Evolutionary conservation across 2,113 vertebrate species (phyloP).

Genomic region (Polyodon spathula): DNA sequence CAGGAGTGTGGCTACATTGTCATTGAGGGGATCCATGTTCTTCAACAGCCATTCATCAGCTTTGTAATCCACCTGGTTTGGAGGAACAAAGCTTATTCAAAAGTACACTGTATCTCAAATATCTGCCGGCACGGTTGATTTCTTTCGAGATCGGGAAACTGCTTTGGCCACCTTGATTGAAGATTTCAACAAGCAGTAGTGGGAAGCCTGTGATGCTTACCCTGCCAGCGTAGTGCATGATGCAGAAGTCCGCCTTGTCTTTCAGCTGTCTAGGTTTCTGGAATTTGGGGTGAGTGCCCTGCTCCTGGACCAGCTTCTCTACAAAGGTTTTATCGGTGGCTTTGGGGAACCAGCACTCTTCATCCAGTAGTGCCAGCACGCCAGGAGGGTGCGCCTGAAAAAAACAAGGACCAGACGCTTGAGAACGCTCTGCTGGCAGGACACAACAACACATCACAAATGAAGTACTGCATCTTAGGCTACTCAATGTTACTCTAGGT

Average conservation of each 20-base stretch:
- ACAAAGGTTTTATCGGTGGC: conserved; percentile 95
- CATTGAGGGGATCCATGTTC: conserved; percentile 97
- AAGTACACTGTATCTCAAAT: neutral
- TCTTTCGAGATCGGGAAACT: too few relatives aligned
- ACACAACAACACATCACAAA: too few relatives aligned
- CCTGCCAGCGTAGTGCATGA: conserved; percentile 94
- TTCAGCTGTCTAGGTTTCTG: conserved; percentile 91
- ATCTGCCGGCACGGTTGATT: too few relatives aligned
- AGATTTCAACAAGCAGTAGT: too few relatives aligned
- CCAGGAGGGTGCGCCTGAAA: conserved; percentile 86
- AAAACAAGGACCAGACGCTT: neutral
- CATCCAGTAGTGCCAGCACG: conserved; percentile 85
- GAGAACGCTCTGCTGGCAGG: too few relatives aligned
- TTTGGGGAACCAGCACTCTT: conserved; percentile 98
- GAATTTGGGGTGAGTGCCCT: conserved; percentile 91
- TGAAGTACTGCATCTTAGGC: neutral
- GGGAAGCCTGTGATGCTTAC: conserved; percentile 41
- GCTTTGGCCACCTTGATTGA: too few relatives aligned
- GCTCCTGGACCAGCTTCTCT: conserved; percentile 91
- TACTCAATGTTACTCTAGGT: too few relatives aligned
- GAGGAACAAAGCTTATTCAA: neutral
- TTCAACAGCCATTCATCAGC: conserved; percentile 98
- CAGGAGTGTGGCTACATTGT: conserved; percentile 90
- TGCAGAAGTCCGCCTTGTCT: conserved; percentile 95
- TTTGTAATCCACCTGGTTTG: conserved; percentile 87